Percentiles rank a stretch among this genome's conserved stretches.
Evolutionary conservation across 2,797 vertebrate genomes (phyloP).

Genomic region (Catostomus latipinnis): DNA sequence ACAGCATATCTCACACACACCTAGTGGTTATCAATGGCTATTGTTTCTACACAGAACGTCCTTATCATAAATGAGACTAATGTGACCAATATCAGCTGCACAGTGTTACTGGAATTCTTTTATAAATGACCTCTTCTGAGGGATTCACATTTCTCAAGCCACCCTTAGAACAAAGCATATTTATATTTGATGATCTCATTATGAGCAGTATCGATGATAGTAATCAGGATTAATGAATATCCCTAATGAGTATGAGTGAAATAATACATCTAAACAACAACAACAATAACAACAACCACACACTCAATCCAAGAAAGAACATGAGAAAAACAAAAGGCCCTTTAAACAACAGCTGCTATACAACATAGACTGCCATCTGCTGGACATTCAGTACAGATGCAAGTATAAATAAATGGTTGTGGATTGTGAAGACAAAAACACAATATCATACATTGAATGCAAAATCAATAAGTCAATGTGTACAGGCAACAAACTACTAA

Average conservation of each 20-base stretch:
- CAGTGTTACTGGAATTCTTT: too few species aligned
- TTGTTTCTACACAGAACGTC: too few species aligned
- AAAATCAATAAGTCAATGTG: too few species aligned
- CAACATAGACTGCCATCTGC: slow-evolving; percentile 56
- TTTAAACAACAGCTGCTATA: slow-evolving; percentile 13
- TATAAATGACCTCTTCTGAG: slow-evolving; percentile 3
- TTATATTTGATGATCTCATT: neutral
- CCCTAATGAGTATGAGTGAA: neutral
- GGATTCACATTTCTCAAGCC: neutral
- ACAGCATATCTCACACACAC: too few species aligned
- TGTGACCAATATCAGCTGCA: too few species aligned
- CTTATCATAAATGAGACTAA: too few species aligned
- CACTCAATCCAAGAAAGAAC: neutral
- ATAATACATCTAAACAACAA: neutral
- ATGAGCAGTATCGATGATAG: neutral
- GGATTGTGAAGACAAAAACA: neutral
- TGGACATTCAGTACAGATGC: slow-evolving; percentile 28
- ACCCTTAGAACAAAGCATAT: too few species aligned
- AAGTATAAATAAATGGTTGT: neutral
- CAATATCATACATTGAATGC: neutral
- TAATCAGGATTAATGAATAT: too few species aligned
- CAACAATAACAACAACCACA: too few species aligned
- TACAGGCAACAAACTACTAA: too few species aligned
- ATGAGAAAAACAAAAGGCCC: slow-evolving; percentile 3
- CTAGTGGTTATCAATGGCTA: too few species aligned